These are phyloP conservation scores for Microcebus tavaratra DNA, from an alignment of 2,113 vertebrate species.

Conservation along the genomic window DNA sequence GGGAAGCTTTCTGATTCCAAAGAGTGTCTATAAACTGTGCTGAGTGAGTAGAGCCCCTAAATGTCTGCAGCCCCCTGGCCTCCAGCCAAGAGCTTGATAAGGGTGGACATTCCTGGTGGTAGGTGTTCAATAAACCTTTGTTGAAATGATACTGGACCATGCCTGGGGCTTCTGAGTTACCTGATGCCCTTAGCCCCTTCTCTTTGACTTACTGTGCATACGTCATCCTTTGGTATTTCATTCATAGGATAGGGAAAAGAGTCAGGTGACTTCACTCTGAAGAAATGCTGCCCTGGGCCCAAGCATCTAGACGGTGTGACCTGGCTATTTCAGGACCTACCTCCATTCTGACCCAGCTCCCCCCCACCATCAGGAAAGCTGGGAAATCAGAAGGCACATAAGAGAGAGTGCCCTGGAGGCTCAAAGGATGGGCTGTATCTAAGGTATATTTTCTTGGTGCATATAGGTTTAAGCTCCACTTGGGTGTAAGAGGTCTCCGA, in stretches of 20 bases:
- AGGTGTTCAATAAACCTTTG: not conserved
- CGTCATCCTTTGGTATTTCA: not conserved
- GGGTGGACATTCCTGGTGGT: not conserved
- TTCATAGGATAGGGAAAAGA: not conserved
- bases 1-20: not conserved
- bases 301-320: not conserved
- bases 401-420: not conserved
- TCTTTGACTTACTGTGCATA: not conserved
- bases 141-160: not conserved
- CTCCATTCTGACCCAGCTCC: not conserved
- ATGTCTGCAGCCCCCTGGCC: not conserved
- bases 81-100: not conserved
- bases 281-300: not conserved
- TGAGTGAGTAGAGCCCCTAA: not conserved
- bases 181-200: not conserved
- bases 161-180: constrained; percentile 13
- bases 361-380: not conserved
- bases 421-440: not conserved
- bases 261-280: not conserved
- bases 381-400: not conserved
- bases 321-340: not conserved
- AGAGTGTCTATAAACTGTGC: not conserved
- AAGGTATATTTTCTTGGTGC: not conserved
- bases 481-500: not conserved
- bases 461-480: not conserved